Evolutionary conservation across 2,888 invertebrate genomes (phyloP), one percentile per base, ranked within the genome.

Genomic region (Nemotelus nigrinus): DNA sequence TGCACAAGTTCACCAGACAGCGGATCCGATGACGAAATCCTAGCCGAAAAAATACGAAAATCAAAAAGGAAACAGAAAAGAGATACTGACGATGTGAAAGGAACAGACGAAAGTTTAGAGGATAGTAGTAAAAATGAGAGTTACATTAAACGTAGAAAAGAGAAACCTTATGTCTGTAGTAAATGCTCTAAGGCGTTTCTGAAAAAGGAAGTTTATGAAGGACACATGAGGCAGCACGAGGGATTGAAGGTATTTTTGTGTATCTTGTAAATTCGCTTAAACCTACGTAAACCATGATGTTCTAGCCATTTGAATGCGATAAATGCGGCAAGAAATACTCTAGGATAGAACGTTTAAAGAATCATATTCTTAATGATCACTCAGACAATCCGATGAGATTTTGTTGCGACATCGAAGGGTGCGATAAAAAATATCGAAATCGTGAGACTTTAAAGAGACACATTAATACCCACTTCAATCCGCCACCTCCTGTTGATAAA

Each of bases 191-290:
- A 78, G 58, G 72, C 64, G 43, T 80, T 80, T 72, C 76, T 60
- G 8, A 78, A 78, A 45, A 47, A 74, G 44, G 68, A 77, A 47
- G 53, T 76, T 6, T 65, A 78, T 47, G 76, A 80, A 53, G 80
- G 77, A 8, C 80, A 80, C 53, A 58, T 78, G 53, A 44, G 80
- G 55, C 72, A 76, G 58, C 80, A 80, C 67, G 45, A 77, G 8
- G 80, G 80, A 10, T 64, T 79, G n/a, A 80, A 79, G 71, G 79
- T 78, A 74, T 55, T 58, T 58, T 58, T 7, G n/a, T 10, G n/a
- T 58, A 58, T 58, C n/a, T 10, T 25, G n/a, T 7, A 58, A n/a
- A 58, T 5, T 8, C 1, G 1, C 7, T 58, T 6, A 5, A 25
- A 1, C n/a, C 5, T 58, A 10, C 25, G 10, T 43, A 43, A 63